phyloP scores from a whole-genome alignment of 1,140 invertebrate species.

The Cydia splendana region DNA sequence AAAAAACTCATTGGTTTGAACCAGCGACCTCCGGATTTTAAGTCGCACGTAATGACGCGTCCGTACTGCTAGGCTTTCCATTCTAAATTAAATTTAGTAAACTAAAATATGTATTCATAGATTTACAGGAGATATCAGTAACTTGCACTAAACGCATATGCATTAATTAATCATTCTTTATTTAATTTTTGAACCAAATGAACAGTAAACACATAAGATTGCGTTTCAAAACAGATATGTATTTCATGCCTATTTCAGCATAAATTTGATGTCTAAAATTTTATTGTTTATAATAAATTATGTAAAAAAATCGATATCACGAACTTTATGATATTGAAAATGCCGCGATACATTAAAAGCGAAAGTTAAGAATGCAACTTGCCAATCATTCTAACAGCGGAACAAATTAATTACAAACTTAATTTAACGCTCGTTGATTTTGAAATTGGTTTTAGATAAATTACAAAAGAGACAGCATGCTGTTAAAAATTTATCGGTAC shows the following conservation, averaged over 20 bases:
- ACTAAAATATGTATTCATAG: too few relatives aligned
- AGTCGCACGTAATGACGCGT: too few relatives aligned
- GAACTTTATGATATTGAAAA: not conserved
- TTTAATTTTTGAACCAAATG: too few relatives aligned
- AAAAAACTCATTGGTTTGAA: too few relatives aligned
- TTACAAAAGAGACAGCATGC: constrained; percentile 23
- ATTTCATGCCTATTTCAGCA: not conserved
- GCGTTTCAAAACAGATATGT: too few relatives aligned
- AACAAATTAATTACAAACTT: constrained; percentile 32
- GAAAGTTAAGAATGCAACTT: constrained; percentile 10
- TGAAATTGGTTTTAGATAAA: constrained; percentile 16
- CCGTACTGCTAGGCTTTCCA: too few relatives aligned
- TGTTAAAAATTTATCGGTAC: not conserved
- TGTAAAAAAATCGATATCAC: not conserved
- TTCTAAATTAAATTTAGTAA: too few relatives aligned
- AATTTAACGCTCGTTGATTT: constrained; percentile 32
- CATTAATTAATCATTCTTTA: too few relatives aligned
- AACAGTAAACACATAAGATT: too few relatives aligned
- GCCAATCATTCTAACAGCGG: constrained; percentile 19
- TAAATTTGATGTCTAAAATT: not conserved
- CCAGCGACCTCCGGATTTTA: too few relatives aligned
- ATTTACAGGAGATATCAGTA: too few relatives aligned
- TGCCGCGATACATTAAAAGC: constrained; percentile 16
- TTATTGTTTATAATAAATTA: not conserved
- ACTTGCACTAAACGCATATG: too few relatives aligned